phyloP scores from a whole-genome alignment of 1,140 invertebrate species.

The Listronotus oregonensis region DNA sequence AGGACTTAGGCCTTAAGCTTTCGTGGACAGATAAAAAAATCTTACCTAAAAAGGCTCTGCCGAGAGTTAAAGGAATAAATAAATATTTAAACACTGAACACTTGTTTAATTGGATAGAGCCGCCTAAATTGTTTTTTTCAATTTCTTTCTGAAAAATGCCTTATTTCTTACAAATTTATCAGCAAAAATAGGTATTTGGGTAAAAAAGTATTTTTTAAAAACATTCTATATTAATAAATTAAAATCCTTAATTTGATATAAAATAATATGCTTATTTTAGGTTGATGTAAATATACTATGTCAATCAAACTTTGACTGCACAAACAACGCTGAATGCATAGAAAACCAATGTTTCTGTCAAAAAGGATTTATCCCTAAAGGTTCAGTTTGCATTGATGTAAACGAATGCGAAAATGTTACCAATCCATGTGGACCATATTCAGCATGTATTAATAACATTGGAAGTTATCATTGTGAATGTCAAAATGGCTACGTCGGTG shows the following conservation, averaged over 20 bases:
- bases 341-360: constrained; percentile 90
- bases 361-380: constrained; percentile 81
- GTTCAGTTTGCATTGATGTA: constrained; percentile 78
- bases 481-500: constrained; percentile 81
- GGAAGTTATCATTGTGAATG: constrained; percentile 89
- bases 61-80: too few species aligned
- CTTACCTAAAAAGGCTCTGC: too few species aligned
- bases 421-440: constrained; percentile 76
- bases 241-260: background rate
- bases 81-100: too few species aligned
- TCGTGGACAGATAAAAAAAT: too few species aligned
- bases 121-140: too few species aligned
- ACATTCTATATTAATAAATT: too few species aligned
- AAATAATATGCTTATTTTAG: constrained; percentile 56
- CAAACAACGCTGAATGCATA: constrained; percentile 88
- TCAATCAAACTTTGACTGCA: constrained; percentile 87
- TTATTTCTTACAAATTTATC: too few species aligned
- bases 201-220: too few species aligned
- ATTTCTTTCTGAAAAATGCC: too few species aligned
- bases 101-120: too few species aligned
- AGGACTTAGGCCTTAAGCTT: too few species aligned
- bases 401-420: constrained; percentile 79
- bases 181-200: too few species aligned
- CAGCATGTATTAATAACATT: constrained; percentile 80
- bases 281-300: constrained; percentile 85